Conservation (phyloP, 2,797 vertebrate species). For the Acipenser transmontanus region DNA sequence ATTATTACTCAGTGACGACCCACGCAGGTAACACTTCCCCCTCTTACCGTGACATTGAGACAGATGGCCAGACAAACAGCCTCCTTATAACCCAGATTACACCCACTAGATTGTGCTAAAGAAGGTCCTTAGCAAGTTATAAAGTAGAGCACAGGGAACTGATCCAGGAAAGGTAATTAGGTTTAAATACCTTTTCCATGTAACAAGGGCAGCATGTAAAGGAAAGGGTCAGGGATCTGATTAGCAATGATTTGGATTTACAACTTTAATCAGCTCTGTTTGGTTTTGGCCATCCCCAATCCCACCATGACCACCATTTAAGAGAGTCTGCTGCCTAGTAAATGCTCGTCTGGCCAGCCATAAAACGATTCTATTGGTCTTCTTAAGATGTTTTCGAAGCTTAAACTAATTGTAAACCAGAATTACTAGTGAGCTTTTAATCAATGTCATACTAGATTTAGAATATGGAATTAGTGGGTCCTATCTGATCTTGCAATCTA, state of each 20-base stretch:
- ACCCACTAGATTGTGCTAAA: too few relatives aligned
- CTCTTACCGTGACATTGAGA: too few relatives aligned
- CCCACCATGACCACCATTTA: neutral
- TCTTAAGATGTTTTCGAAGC: slow-evolving; percentile 2
- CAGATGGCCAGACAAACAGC: too few relatives aligned
- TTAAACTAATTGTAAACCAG: slow-evolving; percentile 9
- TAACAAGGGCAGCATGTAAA: neutral
- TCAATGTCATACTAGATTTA: slow-evolving; percentile 6
- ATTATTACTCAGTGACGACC: too few relatives aligned
- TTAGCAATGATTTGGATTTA: neutral
- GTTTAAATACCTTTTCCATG: slow-evolving; percentile 4
- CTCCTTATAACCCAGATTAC: too few relatives aligned
- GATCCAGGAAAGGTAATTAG: too few relatives aligned
- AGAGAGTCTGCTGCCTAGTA: slow-evolving; percentile 2
- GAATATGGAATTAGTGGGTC: slow-evolving; percentile 2
- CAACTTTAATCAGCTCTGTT: neutral
- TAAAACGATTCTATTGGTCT: slow-evolving; percentile 1
- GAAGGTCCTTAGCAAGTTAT: too few relatives aligned
- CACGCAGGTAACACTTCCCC: too few relatives aligned
- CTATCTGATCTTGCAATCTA: neutral
- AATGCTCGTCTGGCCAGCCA: neutral
- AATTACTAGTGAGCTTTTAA: slow-evolving; percentile 9
- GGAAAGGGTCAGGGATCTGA: neutral
- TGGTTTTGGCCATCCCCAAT: neutral
- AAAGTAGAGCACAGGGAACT: too few relatives aligned